A percentile compares a stretch with the other conserved stretches of the same genome.
Conservation (phyloP, 1,140 invertebrate species). For the Achroia grisella region DNA sequence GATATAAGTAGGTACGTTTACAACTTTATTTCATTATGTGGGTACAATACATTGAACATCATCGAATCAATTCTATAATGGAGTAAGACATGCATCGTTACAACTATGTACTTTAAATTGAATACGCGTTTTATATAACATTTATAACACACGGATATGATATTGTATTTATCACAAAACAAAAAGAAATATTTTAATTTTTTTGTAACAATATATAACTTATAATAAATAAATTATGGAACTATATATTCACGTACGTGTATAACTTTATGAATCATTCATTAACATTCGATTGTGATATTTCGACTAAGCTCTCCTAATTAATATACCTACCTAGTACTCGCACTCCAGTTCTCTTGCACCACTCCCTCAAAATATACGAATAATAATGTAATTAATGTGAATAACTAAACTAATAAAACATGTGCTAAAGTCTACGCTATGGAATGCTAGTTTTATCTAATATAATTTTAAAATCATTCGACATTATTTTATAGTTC, state of each 20-base stretch:
- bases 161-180: background rate
- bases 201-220: no score
- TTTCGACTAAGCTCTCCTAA: background rate
- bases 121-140: background rate
- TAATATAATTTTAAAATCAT: constrained; percentile 2
- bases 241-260: no score
- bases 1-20: constrained; percentile 21
- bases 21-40: constrained; percentile 21
- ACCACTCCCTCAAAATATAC: background rate
- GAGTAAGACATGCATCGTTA: constrained; percentile 1
- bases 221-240: no score
- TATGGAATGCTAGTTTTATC: background rate
- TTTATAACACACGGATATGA: constrained; percentile 5
- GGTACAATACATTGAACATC: constrained; percentile 37
- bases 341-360: background rate
- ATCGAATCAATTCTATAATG: constrained; percentile 4
- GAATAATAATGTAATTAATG: background rate
- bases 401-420: constrained; percentile 2
- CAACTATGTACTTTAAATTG: constrained; percentile 3
- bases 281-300: background rate
- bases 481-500: background rate
- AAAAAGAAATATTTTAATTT: background rate
- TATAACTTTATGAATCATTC: background rate
- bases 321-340: background rate
- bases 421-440: background rate